These are phyloP conservation scores for Rissa tridactyla DNA, from an alignment of 2,113 vertebrate genomes.

Conservation along the genomic window DNA sequence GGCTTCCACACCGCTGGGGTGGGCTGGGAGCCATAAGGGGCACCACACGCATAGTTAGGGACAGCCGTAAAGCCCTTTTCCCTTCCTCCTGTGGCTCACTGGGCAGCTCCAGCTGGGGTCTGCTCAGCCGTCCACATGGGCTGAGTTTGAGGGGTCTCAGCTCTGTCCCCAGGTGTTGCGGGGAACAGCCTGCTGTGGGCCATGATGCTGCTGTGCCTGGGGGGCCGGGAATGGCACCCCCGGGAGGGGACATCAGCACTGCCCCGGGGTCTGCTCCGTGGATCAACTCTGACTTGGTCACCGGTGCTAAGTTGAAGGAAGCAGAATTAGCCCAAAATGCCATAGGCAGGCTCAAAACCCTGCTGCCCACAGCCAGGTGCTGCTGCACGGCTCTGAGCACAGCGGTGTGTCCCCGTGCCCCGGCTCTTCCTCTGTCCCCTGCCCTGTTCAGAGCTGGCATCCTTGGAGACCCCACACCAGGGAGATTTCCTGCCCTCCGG, in stretches of 20 bases:
- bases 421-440: neutral
- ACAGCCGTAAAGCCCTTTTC: neutral
- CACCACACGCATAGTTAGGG: fast-evolving
- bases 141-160: neutral
- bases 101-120: fast-evolving
- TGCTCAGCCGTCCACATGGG: fast-evolving
- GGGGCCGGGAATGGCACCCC: neutral
- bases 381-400: neutral
- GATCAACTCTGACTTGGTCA: fast-evolving
- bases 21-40: neutral
- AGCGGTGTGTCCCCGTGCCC: fast-evolving
- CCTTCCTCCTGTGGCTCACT: neutral
- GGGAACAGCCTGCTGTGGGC: neutral
- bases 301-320: neutral
- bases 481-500: neutral
- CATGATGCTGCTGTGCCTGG: too few species aligned
- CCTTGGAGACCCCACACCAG: neutral
- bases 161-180: neutral
- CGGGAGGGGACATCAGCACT: fast-evolving
- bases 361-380: fast-evolving
- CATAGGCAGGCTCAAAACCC: neutral
- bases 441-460: fast-evolving
- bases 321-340: neutral
- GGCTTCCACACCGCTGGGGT: neutral
- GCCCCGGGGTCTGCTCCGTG: fast-evolving